Evolutionary conservation across 2,797 vertebrate species (phyloP), one percentile per base, ranked within the genome.

Genomic region (Meriones psammophilus): DNA sequence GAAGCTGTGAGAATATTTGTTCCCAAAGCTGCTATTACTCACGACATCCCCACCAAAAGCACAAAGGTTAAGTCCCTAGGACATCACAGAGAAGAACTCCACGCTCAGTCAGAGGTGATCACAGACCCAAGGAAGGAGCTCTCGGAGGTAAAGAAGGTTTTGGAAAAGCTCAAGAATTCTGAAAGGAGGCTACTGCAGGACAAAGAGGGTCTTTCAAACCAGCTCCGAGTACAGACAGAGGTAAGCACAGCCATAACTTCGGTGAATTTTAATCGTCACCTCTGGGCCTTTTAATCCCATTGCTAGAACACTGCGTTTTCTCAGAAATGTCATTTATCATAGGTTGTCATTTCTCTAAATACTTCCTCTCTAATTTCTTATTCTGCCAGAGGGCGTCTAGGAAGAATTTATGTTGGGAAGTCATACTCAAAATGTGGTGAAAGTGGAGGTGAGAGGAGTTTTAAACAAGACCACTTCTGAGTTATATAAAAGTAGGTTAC

Each of bases 221-320:
- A 99, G 98, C 99, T 99, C 2, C 99, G 99, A 17, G 98, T 99
- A 56, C 99, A 99, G 98, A 99, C 99, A 22, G 99, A 99, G 99
- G 99, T 99, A 97, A 98, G 98, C 89, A 58, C 0, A 33, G 24
- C 56, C 0, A 18, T 8, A 33, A 39, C 60, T 76, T 36, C 12
- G 18, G 20, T 15, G 14, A 39, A 1, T 10, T 22, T 14, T 39
- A 0, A 22, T 74, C n/a, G n/a, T 54, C 62, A 76, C 28, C 39
- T 4, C 66, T 73, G 42, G 5, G 14, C 39, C 78, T 95, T 81
- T 77, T 30, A 74, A 88, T 17, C 24, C n/a, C n/a, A 0, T 4
- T 4, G 13, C 42, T 71, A 46, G 71, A 54, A 90, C 77, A 90
- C 22, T 33, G 0, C 22, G 5, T 66, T 74, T 89, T 30, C 85